Conservation (phyloP, 1,140 invertebrate genomes). For the Mesaphorura yosii region DNA sequence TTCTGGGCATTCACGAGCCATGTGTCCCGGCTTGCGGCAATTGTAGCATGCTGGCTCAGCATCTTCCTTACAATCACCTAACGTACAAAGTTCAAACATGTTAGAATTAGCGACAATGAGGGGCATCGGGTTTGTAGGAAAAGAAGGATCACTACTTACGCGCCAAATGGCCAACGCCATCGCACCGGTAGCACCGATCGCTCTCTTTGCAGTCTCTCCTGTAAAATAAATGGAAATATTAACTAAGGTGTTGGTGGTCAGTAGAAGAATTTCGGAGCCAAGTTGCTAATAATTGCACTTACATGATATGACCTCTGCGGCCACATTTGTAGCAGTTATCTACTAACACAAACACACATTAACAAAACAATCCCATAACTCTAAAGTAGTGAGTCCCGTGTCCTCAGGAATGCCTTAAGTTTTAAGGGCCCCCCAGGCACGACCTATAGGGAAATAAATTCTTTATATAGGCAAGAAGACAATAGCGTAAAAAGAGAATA, state of each 20-base stretch:
- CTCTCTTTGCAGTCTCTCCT: slow-evolving; percentile 42
- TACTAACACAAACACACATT: slow-evolving; percentile 2
- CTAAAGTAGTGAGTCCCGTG: too few relatives aligned
- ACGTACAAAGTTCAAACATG: neutral
- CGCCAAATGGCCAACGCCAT: slow-evolving; percentile 82
- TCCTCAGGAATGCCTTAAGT: too few relatives aligned
- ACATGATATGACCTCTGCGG: slow-evolving; percentile 38
- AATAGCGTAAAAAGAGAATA: too few relatives aligned
- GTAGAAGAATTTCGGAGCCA: neutral
- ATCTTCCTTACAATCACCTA: slow-evolving; percentile 63
- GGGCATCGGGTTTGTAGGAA: too few relatives aligned
- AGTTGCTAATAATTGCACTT: neutral
- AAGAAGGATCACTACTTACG: slow-evolving; percentile 44
- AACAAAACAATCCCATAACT: too few relatives aligned
- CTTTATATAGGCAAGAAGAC: too few relatives aligned
- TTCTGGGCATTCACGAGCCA: slow-evolving; percentile 77
- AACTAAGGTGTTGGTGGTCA: neutral
- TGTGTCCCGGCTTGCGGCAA: slow-evolving; percentile 77
- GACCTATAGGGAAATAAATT: too few relatives aligned
- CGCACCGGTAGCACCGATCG: slow-evolving; percentile 79
- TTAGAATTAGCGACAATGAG: neutral
- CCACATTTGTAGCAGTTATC: slow-evolving; percentile 45
- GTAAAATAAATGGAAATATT: slow-evolving; percentile 30
- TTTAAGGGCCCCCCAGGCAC: too few relatives aligned
- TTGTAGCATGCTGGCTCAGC: slow-evolving; percentile 56